phyloP scores from a whole-genome alignment of 1,140 invertebrate species.

The Chironomus striatipennis region DNA sequence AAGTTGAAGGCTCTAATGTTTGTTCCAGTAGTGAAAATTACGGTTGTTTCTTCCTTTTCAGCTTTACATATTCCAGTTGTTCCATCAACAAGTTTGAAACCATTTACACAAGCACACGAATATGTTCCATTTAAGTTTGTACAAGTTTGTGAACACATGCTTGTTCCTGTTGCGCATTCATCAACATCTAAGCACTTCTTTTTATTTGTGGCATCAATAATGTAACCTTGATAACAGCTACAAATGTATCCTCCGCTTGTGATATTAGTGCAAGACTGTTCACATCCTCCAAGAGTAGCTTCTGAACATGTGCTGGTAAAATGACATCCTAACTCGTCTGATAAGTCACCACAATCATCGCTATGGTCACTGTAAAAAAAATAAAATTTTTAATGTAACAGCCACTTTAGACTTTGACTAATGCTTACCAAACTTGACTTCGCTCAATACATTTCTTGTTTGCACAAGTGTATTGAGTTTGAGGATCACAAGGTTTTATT shows the following conservation, averaged over 20 bases:
- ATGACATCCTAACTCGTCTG: slow-evolving; percentile 86
- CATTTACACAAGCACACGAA: slow-evolving; percentile 75
- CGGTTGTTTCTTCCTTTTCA: slow-evolving; percentile 50
- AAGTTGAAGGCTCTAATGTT: slow-evolving; percentile 72
- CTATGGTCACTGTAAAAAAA: slow-evolving; percentile 38
- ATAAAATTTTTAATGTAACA: slow-evolving; percentile 27
- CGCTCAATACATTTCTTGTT: slow-evolving; percentile 84
- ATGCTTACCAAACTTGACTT: slow-evolving; percentile 56
- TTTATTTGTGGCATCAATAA: slow-evolving; percentile 61
- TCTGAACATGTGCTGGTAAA: slow-evolving; percentile 62
- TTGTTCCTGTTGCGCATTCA: slow-evolving; percentile 73
- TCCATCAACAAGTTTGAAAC: slow-evolving; percentile 66
- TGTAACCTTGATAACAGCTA: slow-evolving; percentile 77
- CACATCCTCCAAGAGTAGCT: slow-evolving; percentile 73
- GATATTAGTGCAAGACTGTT: slow-evolving; percentile 83
- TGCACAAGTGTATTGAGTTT: slow-evolving; percentile 75
- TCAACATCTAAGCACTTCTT: slow-evolving; percentile 82
- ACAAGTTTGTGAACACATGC: slow-evolving; percentile 88
- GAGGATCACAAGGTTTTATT: slow-evolving; percentile 61
- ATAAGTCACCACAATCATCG: slow-evolving; percentile 75
- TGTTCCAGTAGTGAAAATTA: slow-evolving; percentile 70
- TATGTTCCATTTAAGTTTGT: slow-evolving; percentile 87
- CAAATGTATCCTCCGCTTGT: slow-evolving; percentile 80
- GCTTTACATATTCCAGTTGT: slow-evolving; percentile 74
- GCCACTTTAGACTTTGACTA: slow-evolving; percentile 42